Evolutionary conservation across 2,888 invertebrate species (phyloP).

Genomic region (Eristalis intricaria): DNA sequence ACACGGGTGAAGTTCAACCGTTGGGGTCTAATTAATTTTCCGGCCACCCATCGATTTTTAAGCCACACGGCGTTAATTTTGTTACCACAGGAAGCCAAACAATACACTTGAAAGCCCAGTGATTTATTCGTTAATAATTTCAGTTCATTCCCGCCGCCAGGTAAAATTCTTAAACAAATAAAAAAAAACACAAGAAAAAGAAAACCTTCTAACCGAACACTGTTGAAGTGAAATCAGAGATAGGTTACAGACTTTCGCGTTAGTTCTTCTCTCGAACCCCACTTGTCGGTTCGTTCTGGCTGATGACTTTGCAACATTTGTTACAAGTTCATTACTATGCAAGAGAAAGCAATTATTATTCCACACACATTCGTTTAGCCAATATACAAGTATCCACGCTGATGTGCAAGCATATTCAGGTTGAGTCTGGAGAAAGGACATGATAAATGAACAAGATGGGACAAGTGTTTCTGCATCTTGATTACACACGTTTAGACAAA

Average conservation of each 20-base stretch:
- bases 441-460: not conserved
- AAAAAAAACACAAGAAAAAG: not conserved
- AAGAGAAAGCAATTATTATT: slow-evolving; percentile 1
- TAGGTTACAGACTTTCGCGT: not conserved
- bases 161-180: not conserved
- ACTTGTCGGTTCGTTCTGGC: not conserved
- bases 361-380: not conserved
- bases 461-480: not conserved
- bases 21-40: not conserved
- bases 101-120: not conserved
- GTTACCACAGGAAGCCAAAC: not conserved
- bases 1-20: not conserved
- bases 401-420: not conserved
- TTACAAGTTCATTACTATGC: not conserved
- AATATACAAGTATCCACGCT: not conserved
- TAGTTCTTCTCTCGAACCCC: not conserved
- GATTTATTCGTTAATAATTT: not conserved
- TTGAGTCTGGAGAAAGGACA: not conserved
- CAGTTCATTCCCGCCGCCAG: not conserved
- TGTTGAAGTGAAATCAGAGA: not conserved
- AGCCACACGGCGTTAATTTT: not conserved
- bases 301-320: not conserved
- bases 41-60: not conserved
- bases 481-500: not conserved
- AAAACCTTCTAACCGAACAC: not conserved